Conservation (phyloP, 2,888 invertebrate genomes). For the Merodon equestris region DNA sequence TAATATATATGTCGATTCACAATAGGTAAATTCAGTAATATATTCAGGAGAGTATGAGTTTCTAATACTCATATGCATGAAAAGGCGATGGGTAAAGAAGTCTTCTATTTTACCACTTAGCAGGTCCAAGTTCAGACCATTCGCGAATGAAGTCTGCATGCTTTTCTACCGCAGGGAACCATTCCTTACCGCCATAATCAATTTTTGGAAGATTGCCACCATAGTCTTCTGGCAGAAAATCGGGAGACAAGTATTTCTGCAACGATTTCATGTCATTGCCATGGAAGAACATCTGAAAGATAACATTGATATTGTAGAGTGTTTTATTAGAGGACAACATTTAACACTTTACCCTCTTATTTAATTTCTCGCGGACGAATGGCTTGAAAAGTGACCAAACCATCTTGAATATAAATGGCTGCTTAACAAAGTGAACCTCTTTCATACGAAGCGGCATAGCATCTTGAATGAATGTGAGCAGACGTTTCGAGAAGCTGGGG, state of each 20-base stretch:
- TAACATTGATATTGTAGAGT: background rate
- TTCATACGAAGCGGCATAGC: slow-evolving; percentile 91
- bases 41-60: no score
- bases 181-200: slow-evolving; percentile 87
- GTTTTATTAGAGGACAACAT: background rate
- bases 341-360: slow-evolving; percentile 83
- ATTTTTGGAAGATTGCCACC: slow-evolving; percentile 87
- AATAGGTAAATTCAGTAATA: no score
- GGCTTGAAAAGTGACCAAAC: slow-evolving; percentile 93
- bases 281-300: slow-evolving; percentile 88
- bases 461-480: slow-evolving; percentile 90
- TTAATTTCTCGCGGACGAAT: slow-evolving; percentile 88
- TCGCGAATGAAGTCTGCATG: slow-evolving; percentile 84
- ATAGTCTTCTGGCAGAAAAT: slow-evolving; percentile 87
- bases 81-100: no score
- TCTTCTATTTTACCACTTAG: slow-evolving; percentile 77
- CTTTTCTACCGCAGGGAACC: slow-evolving; percentile 86
- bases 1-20: no score
- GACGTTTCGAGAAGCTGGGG: slow-evolving; percentile 87
- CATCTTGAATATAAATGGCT: slow-evolving; percentile 90
- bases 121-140: slow-evolving; percentile 85
- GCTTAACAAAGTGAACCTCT: slow-evolving; percentile 91
- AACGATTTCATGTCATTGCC: slow-evolving; percentile 88
- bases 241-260: slow-evolving; percentile 85
- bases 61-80: no score